Evolutionary conservation across 2,888 invertebrate genomes (phyloP), one percentile per base, ranked within the genome.

Genomic region (Caradrina kadenii): DNA sequence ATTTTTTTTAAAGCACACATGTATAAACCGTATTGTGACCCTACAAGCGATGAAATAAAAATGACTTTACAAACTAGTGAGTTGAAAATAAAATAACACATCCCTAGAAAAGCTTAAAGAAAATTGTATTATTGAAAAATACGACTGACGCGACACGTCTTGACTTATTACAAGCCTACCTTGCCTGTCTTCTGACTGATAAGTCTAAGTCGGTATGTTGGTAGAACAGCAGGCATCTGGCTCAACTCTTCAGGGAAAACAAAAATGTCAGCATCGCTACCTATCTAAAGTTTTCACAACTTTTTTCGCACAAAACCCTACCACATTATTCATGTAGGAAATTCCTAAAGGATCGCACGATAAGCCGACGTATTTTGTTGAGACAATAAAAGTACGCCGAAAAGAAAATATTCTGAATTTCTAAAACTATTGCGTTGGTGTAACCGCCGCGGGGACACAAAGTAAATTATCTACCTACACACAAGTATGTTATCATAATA

Each of bases 331-430:
- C 52, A 76, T 62, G 71, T 65, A 48, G 39, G 15, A 64, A 61
- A 69, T 61, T 58, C 63, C 68, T 60, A 39, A 61, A 73, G 63
- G 59, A 79, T 55, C 55, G 17, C 17, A 42, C 31, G 69, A 71
- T 76, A 71, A 83, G 69, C 74, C 66, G 48, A 52, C 68, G 50
- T 53, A 64, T 71, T 67, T 73, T 71, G 67, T 75, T 62, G 60
- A 61, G 58, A 71, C 61, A 78, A 68, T 76, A 79, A 82, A 82
- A 81, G 45, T 65, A 63, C 60, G 52, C 54, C 73, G 53, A 42
- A 67, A 75, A 71, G 68, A 68, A 75, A 75, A 83, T 69, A 68
- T 63, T 68, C 56, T 0, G 73, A 75, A 79, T 75, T 70, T 70
- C 54, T 61, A 72, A 79, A 81, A 74, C 73, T 59, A 72, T 69